Evolutionary conservation across 1,140 invertebrate species (phyloP).

Genomic region (Diuraphis noxia): DNA sequence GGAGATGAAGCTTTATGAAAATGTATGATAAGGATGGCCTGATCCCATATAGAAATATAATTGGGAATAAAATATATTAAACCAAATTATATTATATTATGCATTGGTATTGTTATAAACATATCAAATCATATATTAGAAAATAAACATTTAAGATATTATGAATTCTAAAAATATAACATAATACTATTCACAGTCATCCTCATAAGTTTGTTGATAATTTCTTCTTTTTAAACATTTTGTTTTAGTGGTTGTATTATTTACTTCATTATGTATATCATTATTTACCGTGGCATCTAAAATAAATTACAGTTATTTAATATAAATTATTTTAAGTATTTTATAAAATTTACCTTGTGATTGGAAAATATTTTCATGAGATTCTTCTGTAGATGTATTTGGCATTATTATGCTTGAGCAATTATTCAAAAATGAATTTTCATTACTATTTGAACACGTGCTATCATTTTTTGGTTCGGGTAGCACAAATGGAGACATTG

Average conservation of each 20-base stretch:
- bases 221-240: constrained; percentile 41
- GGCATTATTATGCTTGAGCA: background rate
- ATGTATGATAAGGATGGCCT: no score
- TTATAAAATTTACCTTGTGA: background rate
- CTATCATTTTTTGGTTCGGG: constrained; percentile 35
- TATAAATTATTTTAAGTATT: background rate
- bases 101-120: no score
- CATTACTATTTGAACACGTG: background rate
- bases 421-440: background rate
- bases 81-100: no score
- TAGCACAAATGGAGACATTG: background rate
- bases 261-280: background rate
- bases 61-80: no score
- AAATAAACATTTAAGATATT: background rate
- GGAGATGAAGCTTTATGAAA: no score
- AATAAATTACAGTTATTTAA: background rate
- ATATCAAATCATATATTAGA: background rate
- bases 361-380: background rate
- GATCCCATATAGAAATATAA: no score
- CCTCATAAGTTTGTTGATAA: constrained; percentile 14
- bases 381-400: background rate
- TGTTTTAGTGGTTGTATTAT: background rate
- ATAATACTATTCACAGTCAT: constrained; percentile 19
- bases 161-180: background rate
- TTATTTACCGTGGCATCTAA: background rate